Percentiles rank a stretch among this genome's conserved stretches.
Evolutionary conservation across 2,113 vertebrate genomes (phyloP).

Genomic region (Orycteropus afer): DNA sequence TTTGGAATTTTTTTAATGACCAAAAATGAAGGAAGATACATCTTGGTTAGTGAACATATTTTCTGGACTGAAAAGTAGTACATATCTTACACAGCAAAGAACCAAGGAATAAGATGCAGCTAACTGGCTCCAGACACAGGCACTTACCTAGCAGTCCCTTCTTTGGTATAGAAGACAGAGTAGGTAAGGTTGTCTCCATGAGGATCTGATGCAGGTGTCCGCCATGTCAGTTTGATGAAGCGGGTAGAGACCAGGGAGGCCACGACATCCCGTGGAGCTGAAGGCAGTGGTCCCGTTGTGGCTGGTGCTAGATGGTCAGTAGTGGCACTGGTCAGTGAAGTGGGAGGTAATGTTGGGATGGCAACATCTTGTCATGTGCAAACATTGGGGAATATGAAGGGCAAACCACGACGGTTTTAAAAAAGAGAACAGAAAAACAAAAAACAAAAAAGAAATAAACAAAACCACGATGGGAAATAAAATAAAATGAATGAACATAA

Average conservation of each 20-base stretch:
- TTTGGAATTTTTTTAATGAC: not conserved
- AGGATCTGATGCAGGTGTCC: slow-evolving; percentile 93
- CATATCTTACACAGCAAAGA: not conserved
- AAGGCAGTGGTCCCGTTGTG: slow-evolving; percentile 93
- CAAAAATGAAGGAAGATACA: not conserved
- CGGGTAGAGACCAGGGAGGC: slow-evolving; percentile 98
- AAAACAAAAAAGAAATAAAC: slow-evolving; percentile 92
- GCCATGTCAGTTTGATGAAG: slow-evolving; percentile 99
- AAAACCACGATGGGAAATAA: slow-evolving; percentile 93
- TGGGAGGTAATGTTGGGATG: slow-evolving; percentile 96
- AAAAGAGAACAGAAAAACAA: slow-evolving; percentile 92
- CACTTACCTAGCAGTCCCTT: slow-evolving; percentile 92
- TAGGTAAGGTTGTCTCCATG: slow-evolving; percentile 97
- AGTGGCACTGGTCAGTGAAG: slow-evolving; percentile 99
- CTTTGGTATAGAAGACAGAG: slow-evolving; percentile 97
- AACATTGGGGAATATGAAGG: slow-evolving; percentile 90
- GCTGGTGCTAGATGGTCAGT: slow-evolving; percentile 99
- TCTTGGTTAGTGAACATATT: not conserved
- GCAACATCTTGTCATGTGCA: slow-evolving; percentile 96
- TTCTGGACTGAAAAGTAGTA: slow-evolving; percentile 16
- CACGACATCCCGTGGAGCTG: slow-evolving; percentile 96
- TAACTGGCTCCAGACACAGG: rapidly evolving
- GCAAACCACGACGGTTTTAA: slow-evolving; percentile 90
- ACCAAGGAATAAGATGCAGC: not conserved
- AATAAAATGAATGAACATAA: slow-evolving; percentile 91